Conservation (phyloP, 2,797 vertebrate species). For the Pelobates cultripes region DNA sequence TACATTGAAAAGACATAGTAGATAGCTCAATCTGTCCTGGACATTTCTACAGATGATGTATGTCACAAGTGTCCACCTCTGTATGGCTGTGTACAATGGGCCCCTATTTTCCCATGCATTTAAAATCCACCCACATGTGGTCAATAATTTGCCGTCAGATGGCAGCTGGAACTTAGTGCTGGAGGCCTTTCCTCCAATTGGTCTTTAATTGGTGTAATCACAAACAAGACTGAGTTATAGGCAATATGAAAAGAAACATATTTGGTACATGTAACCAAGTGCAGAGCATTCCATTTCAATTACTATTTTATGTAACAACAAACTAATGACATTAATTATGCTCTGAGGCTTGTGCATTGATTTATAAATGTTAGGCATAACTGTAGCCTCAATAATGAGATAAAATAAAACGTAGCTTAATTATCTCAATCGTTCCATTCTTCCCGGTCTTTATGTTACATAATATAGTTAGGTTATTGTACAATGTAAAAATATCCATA, state of each 20-base stretch:
- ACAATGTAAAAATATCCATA: no score
- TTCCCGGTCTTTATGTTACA: no score
- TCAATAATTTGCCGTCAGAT: constrained; percentile 87
- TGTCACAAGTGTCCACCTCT: constrained; percentile 62
- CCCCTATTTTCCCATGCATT: constrained; percentile 64
- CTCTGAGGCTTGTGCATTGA: not conserved
- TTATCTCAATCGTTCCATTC: no score
- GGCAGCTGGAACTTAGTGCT: constrained; percentile 82
- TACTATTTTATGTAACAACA: constrained; percentile 58
- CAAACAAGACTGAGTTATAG: constrained; percentile 64
- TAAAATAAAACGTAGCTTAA: no score
- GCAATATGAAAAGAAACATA: constrained; percentile 62
- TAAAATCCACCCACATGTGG: constrained; percentile 84
- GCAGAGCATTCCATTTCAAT: constrained; percentile 58
- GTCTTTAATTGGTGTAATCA: constrained; percentile 67
- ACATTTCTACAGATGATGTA: constrained; percentile 61
- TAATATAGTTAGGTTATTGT: no score
- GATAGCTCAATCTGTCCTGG: constrained; percentile 64
- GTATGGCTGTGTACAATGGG: constrained; percentile 59
- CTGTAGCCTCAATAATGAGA: not conserved
- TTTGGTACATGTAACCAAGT: constrained; percentile 61
- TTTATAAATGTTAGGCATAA: not conserved
- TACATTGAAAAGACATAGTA: constrained; percentile 61
- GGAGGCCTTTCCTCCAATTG: constrained; percentile 70
- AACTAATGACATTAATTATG: constrained; percentile 37